Base-by-base conservation (phyloP, 2,888 invertebrate species). In the Ypsolopha scabrella region DNA sequence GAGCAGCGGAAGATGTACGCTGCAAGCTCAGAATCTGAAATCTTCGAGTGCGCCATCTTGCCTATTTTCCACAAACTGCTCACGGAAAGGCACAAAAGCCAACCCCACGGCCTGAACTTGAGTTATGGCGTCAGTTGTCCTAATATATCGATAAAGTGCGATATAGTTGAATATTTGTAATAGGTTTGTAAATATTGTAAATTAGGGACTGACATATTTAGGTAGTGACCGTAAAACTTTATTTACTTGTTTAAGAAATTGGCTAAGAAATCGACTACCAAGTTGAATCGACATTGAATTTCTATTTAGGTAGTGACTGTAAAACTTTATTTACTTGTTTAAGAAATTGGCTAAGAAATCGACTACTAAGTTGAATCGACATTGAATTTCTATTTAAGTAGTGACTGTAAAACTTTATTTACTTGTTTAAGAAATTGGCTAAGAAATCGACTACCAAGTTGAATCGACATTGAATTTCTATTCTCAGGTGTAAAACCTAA, bases 131-230 rank as follows among this genome's bases (percentile, higher is more conserved):
- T 95, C 61, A 96, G 96, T 67, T 96, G 96, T 75, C 96, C 96
- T 35, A 96, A 96, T 88, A 96, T 96, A 85, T 95, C 96, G 56
- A 96, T 97, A 65, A 96, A 96, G 85, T 96, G 96, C 88, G 96
- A 96, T 87, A 96, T 97, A 67, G 96, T 96, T 64, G 96, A 96
- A 72, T 96, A 97, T 81, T 91, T 96, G 80, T 96, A 93, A 88
- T 13, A 9, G 24, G 44, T 13, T 45, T 8, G 47, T 10, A 38
- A 38, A 38, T 47, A 34, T 45, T 8, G 47, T 10, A 38, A 38
- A 38, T 8, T 38, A 38, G 8, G 38, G n/a, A n/a, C 38, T 38
- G 9, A n/a, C 1, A 10, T 7, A 37, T 37, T 38, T 38, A 8
- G 38, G 2, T 38, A n/a, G 24, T 4, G 38, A 38, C 38, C 13